Evolutionary conservation across 2,113 vertebrate genomes (phyloP).

Genomic region (Dryoscopus gambensis): DNA sequence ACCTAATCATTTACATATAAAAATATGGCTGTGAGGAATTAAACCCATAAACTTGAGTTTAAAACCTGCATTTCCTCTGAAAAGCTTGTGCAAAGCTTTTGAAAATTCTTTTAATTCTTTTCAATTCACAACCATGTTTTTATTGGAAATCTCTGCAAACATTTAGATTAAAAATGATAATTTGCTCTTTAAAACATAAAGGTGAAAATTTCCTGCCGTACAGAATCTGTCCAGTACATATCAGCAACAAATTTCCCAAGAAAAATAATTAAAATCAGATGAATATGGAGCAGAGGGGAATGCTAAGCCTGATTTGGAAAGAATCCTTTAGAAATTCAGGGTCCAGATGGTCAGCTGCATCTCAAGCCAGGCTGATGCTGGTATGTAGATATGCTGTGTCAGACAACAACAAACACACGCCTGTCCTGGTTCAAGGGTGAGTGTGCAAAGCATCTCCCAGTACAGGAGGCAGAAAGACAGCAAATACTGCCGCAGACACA

Average conservation of each 20-base stretch:
- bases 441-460: background rate
- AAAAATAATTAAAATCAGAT: background rate
- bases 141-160: background rate
- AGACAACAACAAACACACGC: background rate
- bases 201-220: background rate
- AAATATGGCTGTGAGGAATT: conserved; percentile 22
- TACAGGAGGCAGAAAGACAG: background rate
- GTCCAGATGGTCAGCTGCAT: conserved; percentile 20
- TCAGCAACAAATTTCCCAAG: background rate
- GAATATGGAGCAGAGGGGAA: background rate
- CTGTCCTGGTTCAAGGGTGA: background rate
- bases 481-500: background rate
- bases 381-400: background rate
- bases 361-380: background rate
- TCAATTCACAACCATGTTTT: background rate
- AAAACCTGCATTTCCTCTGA: conserved; percentile 8
- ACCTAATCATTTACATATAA: conserved; percentile 2
- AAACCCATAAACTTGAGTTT: conserved; percentile 19
- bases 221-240: background rate
- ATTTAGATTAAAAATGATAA: background rate
- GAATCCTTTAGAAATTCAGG: background rate
- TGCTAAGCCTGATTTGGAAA: conserved; percentile 1
- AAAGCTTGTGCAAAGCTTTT: background rate
- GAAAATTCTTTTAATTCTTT: conserved; percentile 6
- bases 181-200: background rate